A percentile compares a stretch with the other conserved stretches of the same genome.
Evolutionary conservation across 2,113 vertebrate species (phyloP).

Genomic region (Microtus pennsylvanicus): DNA sequence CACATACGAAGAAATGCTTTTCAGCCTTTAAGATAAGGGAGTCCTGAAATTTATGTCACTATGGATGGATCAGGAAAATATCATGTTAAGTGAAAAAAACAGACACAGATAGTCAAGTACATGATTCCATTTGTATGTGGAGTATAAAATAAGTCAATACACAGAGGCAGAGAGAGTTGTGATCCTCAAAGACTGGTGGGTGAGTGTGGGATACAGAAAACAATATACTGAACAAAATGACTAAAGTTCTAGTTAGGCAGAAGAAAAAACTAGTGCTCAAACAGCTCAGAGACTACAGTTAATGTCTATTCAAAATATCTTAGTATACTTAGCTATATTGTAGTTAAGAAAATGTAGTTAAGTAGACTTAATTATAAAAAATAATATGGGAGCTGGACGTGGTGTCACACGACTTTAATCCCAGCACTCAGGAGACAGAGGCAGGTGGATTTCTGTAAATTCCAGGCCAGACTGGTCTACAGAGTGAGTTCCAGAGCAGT

Average conservation of each 20-base stretch:
- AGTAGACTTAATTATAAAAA: background rate
- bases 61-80: background rate
- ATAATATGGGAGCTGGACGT: background rate
- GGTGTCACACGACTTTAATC: background rate
- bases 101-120: background rate
- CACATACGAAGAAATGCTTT: no score
- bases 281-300: background rate
- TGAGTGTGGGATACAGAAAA: background rate
- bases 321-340: background rate
- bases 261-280: background rate
- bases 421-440: background rate
- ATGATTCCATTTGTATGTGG: no score
- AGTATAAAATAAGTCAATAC: background rate
- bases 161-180: background rate
- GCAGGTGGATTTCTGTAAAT: background rate
- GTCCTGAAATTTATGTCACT: no score
- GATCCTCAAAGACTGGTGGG: background rate
- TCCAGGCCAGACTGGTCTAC: background rate
- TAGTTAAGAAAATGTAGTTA: background rate
- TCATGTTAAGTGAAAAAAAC: background rate
- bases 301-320: background rate
- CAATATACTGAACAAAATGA: background rate
- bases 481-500: background rate
- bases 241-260: background rate
- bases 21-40: background rate